Base-by-base conservation (phyloP, 64 coral and sea anemone species). In the Hydrozoanthus tunicans region DNA sequence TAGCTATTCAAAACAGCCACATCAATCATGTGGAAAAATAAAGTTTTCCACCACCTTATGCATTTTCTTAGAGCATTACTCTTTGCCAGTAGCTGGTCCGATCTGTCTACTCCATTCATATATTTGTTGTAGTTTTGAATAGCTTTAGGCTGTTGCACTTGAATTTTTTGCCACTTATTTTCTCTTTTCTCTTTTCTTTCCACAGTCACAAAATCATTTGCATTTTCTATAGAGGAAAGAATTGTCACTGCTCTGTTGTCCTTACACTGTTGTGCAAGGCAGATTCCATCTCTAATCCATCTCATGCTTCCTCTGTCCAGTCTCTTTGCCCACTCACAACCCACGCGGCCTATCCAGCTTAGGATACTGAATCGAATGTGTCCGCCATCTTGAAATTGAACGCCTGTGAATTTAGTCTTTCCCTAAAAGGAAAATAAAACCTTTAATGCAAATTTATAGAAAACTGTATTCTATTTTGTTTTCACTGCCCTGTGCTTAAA, bases 21-120 rank as follows among this genome's bases (percentile, higher is more conserved):
- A 75, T 75, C 72, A 75, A 75, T 75, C 27, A 75, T 75, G 72
- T 75, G 72, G 72, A 75, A 75, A 75, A 75, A 75, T 75, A 75
- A 75, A 75, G 72, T 75, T 75, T 75, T 75, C 72, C 72, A 75
- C 72, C 72, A 53, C 72, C 72, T 75, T 6, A 52, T 75, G 72
- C 6, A 75, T 75, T 75, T 75, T 43, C 72, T 75, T 25, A 75
- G 32, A 75, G 72, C 72, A 75, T 75, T 75, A 43, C 72, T 75
- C 32, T 75, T 75, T 75, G 72, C 52, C 72, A 75, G 72, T 75
- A 75, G 72, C 72, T 75, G 72, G 72, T 53, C 72, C 12, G 72
- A 75, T 43, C 72, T 53, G 27, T 75, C 72, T 75, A 75, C 72
- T 75, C 43, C 72, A 75, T 75, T 75, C 72, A 75, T 75, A 52